Evolutionary conservation across 2,797 vertebrate species (phyloP).

Genomic region (Cichlasoma orientale): DNA sequence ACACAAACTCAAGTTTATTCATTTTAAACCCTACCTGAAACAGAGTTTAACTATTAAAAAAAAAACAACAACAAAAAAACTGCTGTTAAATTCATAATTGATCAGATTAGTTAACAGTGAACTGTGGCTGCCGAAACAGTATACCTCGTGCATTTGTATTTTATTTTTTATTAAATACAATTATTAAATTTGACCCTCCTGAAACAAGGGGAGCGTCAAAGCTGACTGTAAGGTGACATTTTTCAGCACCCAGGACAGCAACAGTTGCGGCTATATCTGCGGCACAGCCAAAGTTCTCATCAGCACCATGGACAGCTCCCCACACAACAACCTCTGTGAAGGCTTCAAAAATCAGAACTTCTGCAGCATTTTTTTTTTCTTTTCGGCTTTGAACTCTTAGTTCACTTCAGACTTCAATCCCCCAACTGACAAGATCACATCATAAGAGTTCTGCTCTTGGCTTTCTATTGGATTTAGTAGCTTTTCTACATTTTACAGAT

Average conservation of each 20-base stretch:
- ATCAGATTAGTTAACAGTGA: neutral
- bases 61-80: neutral
- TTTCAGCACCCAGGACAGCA: slow-evolving; percentile 51
- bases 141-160: neutral
- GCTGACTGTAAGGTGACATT: neutral
- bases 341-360: neutral
- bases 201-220: neutral
- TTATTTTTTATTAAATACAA: neutral
- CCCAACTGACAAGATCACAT: neutral
- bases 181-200: neutral
- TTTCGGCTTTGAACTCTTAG: slow-evolving; percentile 19
- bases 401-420: neutral
- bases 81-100: neutral
- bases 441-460: neutral
- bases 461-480: neutral
- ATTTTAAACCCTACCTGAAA: neutral
- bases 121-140: neutral
- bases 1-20: neutral
- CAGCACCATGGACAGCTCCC: slow-evolving; percentile 63
- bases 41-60: neutral
- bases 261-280: neutral
- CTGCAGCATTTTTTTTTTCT: neutral
- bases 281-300: neutral
- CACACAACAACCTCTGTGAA: neutral
- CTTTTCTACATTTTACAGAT: neutral